Conservation (phyloP, 2,888 invertebrate species). For the Macroteleia sp. region DNA sequence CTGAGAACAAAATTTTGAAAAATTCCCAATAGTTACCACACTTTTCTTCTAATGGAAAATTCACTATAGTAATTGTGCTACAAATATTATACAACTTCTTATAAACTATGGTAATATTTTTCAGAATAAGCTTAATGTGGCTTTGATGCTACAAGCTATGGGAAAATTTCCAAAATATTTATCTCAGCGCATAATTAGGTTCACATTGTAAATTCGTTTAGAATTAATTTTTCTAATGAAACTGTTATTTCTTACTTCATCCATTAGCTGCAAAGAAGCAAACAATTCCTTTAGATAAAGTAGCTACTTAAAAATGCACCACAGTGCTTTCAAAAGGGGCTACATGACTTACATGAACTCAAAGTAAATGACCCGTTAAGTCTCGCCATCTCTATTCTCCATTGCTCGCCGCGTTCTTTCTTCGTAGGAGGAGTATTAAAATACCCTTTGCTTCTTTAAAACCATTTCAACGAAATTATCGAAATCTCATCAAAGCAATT, state of each 20-base stretch:
- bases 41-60: too few species aligned
- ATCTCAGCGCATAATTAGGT: too few species aligned
- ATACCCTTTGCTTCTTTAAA: conserved; percentile 21
- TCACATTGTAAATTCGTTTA: too few species aligned
- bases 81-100: too few species aligned
- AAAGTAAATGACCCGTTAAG: conserved; percentile 61
- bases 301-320: conserved; percentile 58
- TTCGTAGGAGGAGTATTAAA: conserved; percentile 27
- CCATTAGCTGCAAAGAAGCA: conserved; percentile 54
- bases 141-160: too few species aligned
- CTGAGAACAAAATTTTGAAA: too few species aligned
- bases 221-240: conserved; percentile 56
- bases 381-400: conserved; percentile 55
- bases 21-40: too few species aligned
- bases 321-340: conserved; percentile 53
- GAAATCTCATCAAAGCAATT: background rate
- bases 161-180: too few species aligned
- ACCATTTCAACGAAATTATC: conserved; percentile 18
- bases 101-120: too few species aligned
- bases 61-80: too few species aligned
- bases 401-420: conserved; percentile 41
- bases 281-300: conserved; percentile 32
- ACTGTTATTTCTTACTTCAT: conserved; percentile 58
- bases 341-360: conserved; percentile 58
- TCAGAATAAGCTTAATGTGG: too few species aligned